Evolutionary conservation across 2,888 invertebrate genomes (phyloP).

Genomic region (Pseudolycoriella hygida): DNA sequence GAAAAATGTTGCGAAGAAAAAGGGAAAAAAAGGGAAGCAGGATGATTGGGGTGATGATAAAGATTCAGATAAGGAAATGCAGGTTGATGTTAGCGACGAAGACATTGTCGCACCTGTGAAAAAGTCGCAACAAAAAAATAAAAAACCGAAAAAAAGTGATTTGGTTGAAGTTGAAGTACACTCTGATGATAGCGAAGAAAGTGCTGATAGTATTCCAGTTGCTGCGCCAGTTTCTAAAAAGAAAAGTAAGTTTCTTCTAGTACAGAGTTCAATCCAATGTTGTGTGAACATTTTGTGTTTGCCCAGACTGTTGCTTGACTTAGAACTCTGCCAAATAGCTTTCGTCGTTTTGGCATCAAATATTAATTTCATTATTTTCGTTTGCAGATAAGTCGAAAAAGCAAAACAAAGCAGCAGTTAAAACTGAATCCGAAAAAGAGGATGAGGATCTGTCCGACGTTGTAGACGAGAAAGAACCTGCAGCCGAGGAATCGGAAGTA

Average conservation of each 20-base stretch:
- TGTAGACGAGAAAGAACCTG: slow-evolving; percentile 21
- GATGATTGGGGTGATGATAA: slow-evolving; percentile 37
- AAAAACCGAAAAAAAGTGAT: slow-evolving; percentile 17
- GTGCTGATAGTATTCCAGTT: slow-evolving; percentile 24
- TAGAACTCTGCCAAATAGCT: too few species aligned
- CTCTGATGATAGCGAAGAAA: slow-evolving; percentile 19
- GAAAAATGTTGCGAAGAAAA: slow-evolving; percentile 12
- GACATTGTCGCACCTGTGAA: slow-evolving; percentile 3
- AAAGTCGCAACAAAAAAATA: slow-evolving; percentile 18
- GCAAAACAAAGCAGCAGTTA: slow-evolving; percentile 12
- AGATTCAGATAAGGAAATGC: slow-evolving; percentile 23
- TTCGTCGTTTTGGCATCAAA: background rate
- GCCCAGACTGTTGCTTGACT: too few species aligned
- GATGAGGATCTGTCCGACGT: background rate
- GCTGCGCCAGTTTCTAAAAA: slow-evolving; percentile 28
- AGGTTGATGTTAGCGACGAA: background rate
- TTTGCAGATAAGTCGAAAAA: slow-evolving; percentile 3
- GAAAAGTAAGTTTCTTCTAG: slow-evolving; percentile 22
- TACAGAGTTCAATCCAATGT: too few species aligned
- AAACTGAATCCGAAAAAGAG: slow-evolving; percentile 21
- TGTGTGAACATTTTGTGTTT: too few species aligned
- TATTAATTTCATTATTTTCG: background rate
- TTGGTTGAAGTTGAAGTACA: too few species aligned
- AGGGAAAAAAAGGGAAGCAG: slow-evolving; percentile 31
- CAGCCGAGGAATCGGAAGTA: slow-evolving; percentile 21